These are phyloP conservation scores for Melieria picta DNA, from an alignment of 2,888 invertebrate species.

Conservation along the genomic window DNA sequence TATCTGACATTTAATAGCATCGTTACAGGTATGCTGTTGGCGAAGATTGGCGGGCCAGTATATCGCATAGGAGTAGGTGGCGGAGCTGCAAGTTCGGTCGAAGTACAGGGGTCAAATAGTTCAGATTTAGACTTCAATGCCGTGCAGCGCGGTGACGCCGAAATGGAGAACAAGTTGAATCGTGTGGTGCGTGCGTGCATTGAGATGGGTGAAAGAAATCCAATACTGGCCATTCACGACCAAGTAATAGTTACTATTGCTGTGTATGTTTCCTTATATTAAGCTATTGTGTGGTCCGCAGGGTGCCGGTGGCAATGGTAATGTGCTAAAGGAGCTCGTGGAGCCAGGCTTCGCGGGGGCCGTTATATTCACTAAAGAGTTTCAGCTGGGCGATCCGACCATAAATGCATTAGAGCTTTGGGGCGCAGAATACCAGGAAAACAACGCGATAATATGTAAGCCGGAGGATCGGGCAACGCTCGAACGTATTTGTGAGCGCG, in stretches of 20 bases:
- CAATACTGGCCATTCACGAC: slow-evolving; percentile 95
- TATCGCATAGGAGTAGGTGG: slow-evolving; percentile 98
- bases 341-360: slow-evolving; percentile 88
- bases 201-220: slow-evolving; percentile 84
- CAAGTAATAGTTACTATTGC: slow-evolving; percentile 68
- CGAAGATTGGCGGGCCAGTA: slow-evolving; percentile 97
- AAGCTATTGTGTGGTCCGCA: slow-evolving; percentile 26
- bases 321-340: slow-evolving; percentile 95
- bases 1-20: slow-evolving; percentile 7
- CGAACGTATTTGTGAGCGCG: slow-evolving; percentile 80
- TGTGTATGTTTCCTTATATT: not conserved
- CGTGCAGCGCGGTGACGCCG: slow-evolving; percentile 92
- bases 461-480: slow-evolving; percentile 74
- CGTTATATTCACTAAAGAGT: slow-evolving; percentile 84
- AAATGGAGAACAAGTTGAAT: slow-evolving; percentile 98
- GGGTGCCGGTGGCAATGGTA: slow-evolving; percentile 98
- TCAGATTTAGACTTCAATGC: slow-evolving; percentile 94
- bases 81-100: slow-evolving; percentile 96
- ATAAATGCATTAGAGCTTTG: slow-evolving; percentile 93
- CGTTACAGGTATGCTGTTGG: slow-evolving; percentile 80
- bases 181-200: slow-evolving; percentile 91
- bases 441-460: slow-evolving; percentile 86
- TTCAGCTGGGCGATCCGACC: slow-evolving; percentile 94
- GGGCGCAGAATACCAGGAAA: slow-evolving; percentile 99
- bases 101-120: slow-evolving; percentile 89